Conservation (phyloP, 1,140 invertebrate species). For the Dolichoris vasculosae region DNA sequence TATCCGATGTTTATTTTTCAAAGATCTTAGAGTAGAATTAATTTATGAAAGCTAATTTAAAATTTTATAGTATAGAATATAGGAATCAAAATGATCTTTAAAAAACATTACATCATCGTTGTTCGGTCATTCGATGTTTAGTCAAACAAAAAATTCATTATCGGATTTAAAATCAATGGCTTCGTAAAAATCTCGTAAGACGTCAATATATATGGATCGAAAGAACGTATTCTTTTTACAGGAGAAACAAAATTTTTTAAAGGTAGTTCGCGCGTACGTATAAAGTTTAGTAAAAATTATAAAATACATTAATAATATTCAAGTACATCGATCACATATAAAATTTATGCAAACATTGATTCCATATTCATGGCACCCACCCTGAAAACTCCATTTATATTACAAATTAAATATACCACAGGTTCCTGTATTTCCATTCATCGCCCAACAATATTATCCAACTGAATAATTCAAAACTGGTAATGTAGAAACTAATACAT, state of each 20-base stretch:
- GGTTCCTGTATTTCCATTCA: neutral
- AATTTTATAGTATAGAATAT: neutral
- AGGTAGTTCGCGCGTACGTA: neutral
- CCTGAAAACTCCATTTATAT: neutral
- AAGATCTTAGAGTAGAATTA: neutral
- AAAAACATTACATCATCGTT: neutral
- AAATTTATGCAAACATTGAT: neutral
- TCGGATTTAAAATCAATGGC: neutral
- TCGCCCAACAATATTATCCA: conserved; percentile 2
- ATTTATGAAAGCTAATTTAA: neutral
- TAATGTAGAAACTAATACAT: neutral
- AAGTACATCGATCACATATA: neutral
- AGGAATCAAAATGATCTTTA: neutral
- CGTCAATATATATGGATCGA: neutral
- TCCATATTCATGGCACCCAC: neutral
- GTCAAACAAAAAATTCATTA: neutral
- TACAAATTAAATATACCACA: neutral
- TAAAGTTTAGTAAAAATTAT: neutral
- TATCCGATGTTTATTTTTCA: neutral
- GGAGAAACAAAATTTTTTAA: neutral
- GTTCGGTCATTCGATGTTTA: neutral
- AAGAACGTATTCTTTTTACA: neutral
- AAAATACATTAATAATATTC: neutral
- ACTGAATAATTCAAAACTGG: conserved; percentile 1
- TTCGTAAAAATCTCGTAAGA: neutral